Conservation (phyloP, 2,113 vertebrate species). For the Regulus satrapa region DNA sequence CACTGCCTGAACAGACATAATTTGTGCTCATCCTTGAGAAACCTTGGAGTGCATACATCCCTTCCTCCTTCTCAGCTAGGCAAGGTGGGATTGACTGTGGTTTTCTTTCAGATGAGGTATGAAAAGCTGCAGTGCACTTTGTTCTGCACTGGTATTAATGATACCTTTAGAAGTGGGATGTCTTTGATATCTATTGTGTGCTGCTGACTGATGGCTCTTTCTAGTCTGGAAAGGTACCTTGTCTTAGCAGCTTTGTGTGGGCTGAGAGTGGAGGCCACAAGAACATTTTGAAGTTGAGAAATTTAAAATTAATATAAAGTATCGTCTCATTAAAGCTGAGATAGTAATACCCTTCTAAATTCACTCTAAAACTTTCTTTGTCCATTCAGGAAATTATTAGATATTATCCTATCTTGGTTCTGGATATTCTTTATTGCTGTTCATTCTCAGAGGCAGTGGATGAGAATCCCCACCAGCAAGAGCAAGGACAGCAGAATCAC, state of each 20-base stretch:
- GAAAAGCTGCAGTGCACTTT: constrained; percentile 33
- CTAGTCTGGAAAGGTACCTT: background rate
- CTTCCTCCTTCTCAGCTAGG: background rate
- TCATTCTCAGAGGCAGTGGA: background rate
- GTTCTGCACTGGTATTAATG: background rate
- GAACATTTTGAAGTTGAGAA: background rate
- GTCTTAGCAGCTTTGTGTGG: background rate
- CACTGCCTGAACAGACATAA: background rate
- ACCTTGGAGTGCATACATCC: background rate
- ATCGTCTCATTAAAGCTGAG: background rate
- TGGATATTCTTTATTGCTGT: background rate
- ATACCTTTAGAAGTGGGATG: background rate
- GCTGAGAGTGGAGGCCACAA: background rate
- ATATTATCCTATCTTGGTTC: background rate
- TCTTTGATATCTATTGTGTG: background rate
- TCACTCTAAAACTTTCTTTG: background rate
- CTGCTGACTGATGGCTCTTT: constrained; percentile 29
- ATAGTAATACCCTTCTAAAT: background rate
- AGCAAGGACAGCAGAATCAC: background rate
- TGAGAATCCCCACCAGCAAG: background rate
- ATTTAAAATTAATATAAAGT: constrained; percentile 21
- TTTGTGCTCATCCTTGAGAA: background rate
- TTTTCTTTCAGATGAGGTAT: constrained; percentile 5
- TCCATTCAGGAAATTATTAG: constrained; percentile 39
- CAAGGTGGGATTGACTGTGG: constrained; percentile 2